Evolutionary conservation across 2,888 invertebrate species (phyloP).

Genomic region (Dasypogon diadema): DNA sequence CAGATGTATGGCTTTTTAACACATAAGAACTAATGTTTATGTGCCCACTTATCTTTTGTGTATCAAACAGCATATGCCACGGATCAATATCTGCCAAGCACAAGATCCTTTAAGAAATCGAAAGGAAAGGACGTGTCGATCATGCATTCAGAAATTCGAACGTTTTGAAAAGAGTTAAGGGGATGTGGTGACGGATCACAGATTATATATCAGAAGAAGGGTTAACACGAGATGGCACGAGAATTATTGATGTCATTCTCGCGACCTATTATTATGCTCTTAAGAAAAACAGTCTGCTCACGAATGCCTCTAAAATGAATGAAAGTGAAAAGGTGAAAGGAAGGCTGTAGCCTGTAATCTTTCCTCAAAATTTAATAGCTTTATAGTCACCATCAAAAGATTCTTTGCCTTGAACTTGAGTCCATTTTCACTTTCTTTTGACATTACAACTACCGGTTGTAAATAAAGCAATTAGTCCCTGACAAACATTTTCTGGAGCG

Average conservation of each 20-base stretch:
- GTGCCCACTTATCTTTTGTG: conserved; percentile 23
- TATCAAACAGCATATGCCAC: conserved; percentile 14
- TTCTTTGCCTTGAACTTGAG: not conserved
- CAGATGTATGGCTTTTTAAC: conserved; percentile 20
- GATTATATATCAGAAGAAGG: conserved; percentile 11
- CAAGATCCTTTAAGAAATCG: conserved; percentile 7
- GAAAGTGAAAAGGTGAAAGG: conserved; percentile 1
- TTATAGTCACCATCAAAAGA: not conserved
- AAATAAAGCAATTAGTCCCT: too few relatives aligned
- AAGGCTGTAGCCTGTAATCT: conserved; percentile 8
- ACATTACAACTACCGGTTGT: not conserved
- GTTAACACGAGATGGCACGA: conserved; percentile 14
- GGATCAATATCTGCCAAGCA: conserved; percentile 27
- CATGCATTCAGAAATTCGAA: not conserved
- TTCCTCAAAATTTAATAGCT: not conserved
- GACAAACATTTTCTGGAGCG: too few relatives aligned
- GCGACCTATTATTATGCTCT: not conserved
- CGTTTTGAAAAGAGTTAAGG: not conserved
- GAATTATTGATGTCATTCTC: not conserved
- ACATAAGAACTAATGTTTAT: conserved; percentile 2
- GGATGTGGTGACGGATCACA: conserved; percentile 20
- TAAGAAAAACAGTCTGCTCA: conserved; percentile 4
- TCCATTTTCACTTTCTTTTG: not conserved
- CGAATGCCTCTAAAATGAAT: not conserved
- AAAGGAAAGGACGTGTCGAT: conserved; percentile 10